Evolutionary conservation across 2,113 vertebrate species (phyloP).

Genomic region (Stigmatopora nigra): DNA sequence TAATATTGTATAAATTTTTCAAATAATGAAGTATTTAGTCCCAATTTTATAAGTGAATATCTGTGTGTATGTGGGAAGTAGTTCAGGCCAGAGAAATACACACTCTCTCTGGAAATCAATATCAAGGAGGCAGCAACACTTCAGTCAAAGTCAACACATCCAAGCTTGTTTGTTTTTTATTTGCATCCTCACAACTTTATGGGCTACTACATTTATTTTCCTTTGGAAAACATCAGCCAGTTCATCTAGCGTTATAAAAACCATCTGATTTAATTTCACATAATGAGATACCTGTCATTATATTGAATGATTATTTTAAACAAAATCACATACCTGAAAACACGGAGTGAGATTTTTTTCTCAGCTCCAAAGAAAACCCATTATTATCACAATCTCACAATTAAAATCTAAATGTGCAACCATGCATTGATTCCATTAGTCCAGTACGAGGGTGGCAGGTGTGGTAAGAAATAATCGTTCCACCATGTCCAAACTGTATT

Average conservation of each 20-base stretch:
- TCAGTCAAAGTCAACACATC: constrained; percentile 39
- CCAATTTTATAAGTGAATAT: constrained; percentile 27
- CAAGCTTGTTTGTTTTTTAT: constrained; percentile 1
- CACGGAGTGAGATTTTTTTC: too few relatives aligned
- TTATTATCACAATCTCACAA: too few relatives aligned
- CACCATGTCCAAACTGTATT: too few relatives aligned
- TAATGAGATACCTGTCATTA: constrained; percentile 45
- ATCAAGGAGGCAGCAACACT: constrained; percentile 52
- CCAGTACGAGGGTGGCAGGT: too few relatives aligned
- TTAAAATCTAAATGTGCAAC: too few relatives aligned
- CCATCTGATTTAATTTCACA: constrained; percentile 33
- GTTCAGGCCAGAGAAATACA: constrained; percentile 41
- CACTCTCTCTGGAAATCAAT: constrained; percentile 43
- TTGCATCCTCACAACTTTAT: constrained; percentile 18
- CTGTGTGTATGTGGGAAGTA: constrained; percentile 15
- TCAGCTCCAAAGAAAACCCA: too few relatives aligned
- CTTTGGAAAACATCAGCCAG: constrained; percentile 20
- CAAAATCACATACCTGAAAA: neutral
- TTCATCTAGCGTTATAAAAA: constrained; percentile 16
- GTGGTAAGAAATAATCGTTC: too few relatives aligned
- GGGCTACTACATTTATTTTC: neutral
- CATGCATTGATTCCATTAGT: too few relatives aligned
- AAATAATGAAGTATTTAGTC: constrained; percentile 59
- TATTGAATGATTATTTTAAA: neutral
- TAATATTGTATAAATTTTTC: constrained; percentile 75